phyloP scores from a whole-genome alignment of 2,888 invertebrate species.

The Caenorhabditis doughertyi region DNA sequence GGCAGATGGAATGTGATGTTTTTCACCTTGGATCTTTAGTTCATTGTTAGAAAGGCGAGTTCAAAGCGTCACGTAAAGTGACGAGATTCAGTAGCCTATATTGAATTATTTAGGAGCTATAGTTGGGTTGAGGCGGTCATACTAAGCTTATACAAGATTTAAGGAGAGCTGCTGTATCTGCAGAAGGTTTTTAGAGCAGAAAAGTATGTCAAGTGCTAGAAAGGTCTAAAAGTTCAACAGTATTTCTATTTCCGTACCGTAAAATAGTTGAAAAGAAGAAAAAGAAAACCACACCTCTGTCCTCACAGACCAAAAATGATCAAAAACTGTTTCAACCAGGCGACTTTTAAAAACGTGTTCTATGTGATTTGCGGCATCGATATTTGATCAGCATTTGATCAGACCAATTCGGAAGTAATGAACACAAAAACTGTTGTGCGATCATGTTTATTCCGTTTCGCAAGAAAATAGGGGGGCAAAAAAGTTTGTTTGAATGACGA shows the following conservation, averaged over 20 bases:
- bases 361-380: slow-evolving; percentile 31
- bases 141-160: too few species aligned
- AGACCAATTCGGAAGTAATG: slow-evolving; percentile 36
- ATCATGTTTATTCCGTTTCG: slow-evolving; percentile 26
- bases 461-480: too few species aligned
- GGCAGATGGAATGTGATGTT: slow-evolving; percentile 25
- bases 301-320: slow-evolving; percentile 32
- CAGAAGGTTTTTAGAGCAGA: too few species aligned
- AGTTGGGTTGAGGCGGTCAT: too few species aligned
- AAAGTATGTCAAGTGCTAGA: neutral
- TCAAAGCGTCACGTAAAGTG: neutral
- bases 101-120: too few species aligned
- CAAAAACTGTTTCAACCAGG: slow-evolving; percentile 25
- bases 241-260: neutral
- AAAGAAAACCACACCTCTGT: slow-evolving; percentile 16
- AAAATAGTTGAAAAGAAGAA: slow-evolving; percentile 15
- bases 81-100: neutral
- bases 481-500: slow-evolving; percentile 32
- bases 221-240: neutral
- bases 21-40: slow-evolving; percentile 6
- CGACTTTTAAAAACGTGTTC: slow-evolving; percentile 40
- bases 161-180: too few species aligned
- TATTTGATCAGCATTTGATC: slow-evolving; percentile 29
- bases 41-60: neutral
- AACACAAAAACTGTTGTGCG: slow-evolving; percentile 27